phyloP scores from a whole-genome alignment of 2,888 invertebrate species.

The Cordilura impudica region DNA sequence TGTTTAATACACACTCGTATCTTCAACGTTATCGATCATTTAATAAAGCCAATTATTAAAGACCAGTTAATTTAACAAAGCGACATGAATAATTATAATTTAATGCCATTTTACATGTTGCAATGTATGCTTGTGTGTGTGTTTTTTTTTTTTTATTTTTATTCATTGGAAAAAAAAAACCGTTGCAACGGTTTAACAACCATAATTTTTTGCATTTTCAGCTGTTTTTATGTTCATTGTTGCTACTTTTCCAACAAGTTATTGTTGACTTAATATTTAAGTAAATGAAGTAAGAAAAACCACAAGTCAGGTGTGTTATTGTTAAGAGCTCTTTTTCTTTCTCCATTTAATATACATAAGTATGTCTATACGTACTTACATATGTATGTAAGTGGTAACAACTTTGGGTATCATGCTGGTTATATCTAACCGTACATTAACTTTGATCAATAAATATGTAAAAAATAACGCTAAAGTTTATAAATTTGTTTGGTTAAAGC shows the following conservation, averaged over 20 bases:
- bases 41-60: neutral
- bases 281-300: neutral
- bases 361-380: no score
- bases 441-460: no score
- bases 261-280: neutral
- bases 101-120: neutral
- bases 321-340: neutral
- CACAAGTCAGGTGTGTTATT: constrained; percentile 13
- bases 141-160: constrained; percentile 1
- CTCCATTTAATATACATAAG: no score
- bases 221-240: neutral
- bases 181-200: constrained; percentile 29
- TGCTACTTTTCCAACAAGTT: neutral
- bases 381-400: no score
- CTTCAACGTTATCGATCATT: neutral
- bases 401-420: no score
- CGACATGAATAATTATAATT: neutral
- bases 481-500: no score
- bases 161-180: neutral
- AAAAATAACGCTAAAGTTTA: no score
- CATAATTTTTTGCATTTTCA: constrained; percentile 1
- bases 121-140: neutral
- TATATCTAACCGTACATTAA: no score
- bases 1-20: no score
- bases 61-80: no score